Conservation (phyloP, 2,888 invertebrate species). For the Myopa tessellatipennis region DNA sequence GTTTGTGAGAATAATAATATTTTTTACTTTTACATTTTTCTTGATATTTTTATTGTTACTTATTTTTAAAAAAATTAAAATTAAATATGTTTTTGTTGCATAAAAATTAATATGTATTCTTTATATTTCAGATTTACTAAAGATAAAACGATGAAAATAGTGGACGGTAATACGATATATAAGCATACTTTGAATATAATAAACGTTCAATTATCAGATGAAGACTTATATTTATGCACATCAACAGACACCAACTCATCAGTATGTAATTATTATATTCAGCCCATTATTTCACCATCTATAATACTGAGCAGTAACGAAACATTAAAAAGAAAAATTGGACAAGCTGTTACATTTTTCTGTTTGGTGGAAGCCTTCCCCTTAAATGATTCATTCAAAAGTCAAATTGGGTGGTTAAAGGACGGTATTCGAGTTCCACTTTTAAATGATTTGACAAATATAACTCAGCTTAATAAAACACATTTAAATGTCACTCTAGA, state of each 20-base stretch:
- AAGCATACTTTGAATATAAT: conserved; percentile 69
- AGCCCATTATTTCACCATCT: conserved; percentile 65
- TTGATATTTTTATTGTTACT: conserved; percentile 4
- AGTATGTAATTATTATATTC: conserved; percentile 52
- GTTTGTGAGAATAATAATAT: not conserved
- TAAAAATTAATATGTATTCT: not conserved
- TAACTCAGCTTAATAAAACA: conserved; percentile 71
- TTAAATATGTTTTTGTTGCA: not conserved
- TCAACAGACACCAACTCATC: conserved; percentile 61
- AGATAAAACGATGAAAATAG: conserved; percentile 48
- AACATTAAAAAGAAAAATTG: conserved; percentile 70
- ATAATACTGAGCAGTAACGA: conserved; percentile 66
- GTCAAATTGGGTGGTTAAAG: conserved; percentile 71
- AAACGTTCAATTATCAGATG: conserved; percentile 71
- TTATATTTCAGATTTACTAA: conserved; percentile 51
- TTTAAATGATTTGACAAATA: conserved; percentile 63
- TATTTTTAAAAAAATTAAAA: not conserved
- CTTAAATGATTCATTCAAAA: conserved; percentile 63
- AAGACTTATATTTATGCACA: conserved; percentile 73
- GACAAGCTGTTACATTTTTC: conserved; percentile 69
- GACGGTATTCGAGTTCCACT: conserved; percentile 66
- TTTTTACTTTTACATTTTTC: not conserved
- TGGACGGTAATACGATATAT: conserved; percentile 63
- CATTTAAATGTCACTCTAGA: conserved; percentile 72
- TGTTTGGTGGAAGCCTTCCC: conserved; percentile 75